Evolutionary conservation across 92 coral and sea anemone species (phyloP).

Genomic region (Virgularia gustaviana): DNA sequence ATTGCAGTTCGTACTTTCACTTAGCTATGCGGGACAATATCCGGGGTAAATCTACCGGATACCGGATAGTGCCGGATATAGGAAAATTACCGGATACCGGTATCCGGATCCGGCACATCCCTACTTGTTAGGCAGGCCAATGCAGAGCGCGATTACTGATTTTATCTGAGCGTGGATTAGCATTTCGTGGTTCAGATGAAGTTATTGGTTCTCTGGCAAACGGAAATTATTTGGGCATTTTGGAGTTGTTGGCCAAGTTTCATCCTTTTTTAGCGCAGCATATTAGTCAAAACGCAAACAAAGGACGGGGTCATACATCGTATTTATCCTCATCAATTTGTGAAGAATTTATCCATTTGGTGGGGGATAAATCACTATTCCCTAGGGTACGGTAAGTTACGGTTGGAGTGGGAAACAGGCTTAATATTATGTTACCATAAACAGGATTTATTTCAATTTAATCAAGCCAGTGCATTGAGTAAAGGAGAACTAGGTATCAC

Average conservation of each 20-base stretch:
- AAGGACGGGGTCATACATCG: slow-evolving; percentile 37
- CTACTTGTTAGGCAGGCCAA: too few species aligned
- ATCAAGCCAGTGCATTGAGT: too few species aligned
- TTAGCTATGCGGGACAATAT: background rate
- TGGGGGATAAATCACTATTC: too few species aligned
- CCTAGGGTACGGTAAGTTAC: too few species aligned
- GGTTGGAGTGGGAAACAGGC: too few species aligned
- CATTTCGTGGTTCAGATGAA: slow-evolving; percentile 26
- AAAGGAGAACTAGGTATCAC: too few species aligned
- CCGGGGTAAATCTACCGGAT: background rate
- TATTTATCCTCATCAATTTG: background rate
- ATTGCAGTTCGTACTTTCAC: background rate
- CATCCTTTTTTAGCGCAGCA: slow-evolving; percentile 16
- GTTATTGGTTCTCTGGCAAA: background rate
- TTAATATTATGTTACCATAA: too few species aligned
- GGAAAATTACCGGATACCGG: too few species aligned
- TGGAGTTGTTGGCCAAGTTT: slow-evolving; percentile 6
- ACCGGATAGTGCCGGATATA: too few species aligned
- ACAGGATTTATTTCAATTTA: too few species aligned
- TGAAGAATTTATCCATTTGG: background rate
- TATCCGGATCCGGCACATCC: background rate
- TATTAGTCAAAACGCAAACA: slow-evolving; percentile 23
- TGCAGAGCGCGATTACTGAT: too few species aligned
- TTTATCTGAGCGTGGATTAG: slow-evolving; percentile 7
- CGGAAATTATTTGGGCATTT: slow-evolving; percentile 28